Base-by-base conservation (phyloP, 2,888 invertebrate genomes). In the Geophilus truncorum region DNA sequence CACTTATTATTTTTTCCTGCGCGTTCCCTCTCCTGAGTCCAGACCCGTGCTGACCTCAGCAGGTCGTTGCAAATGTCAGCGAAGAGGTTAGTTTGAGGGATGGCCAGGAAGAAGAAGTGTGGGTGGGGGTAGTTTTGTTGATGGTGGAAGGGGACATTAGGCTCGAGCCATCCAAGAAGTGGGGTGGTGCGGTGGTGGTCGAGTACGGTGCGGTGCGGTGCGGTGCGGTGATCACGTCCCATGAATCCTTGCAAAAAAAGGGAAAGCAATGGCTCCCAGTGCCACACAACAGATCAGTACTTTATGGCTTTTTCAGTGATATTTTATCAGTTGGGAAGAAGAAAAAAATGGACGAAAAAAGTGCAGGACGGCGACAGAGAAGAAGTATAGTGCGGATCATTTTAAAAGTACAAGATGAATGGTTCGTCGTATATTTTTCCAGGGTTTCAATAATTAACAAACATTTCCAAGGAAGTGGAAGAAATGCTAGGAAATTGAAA, bases 271-370 rank as follows among this genome's bases (percentile, higher is more conserved):
- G 70, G 70, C 70, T 70, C 15, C 70, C 28, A 25, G 9, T 70
- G 70, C 70, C 70, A 70, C 70, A 70, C 70, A 70, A 70, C 70
- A 70, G 70, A 70, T 70, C 70, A 25, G 25, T 70, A 70, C 70
- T 70, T 70, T 70, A 70, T 70, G 70, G 70, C 70, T 70, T 70
- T 28, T 70, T 28, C 28, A 70, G 70, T 70, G 70, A 70, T 70
- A 70, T 70, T 70, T 70, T 70, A 70, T 70, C 70, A 28, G 70
- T 28, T 28, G n/a, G 70, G 12, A 10, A 25, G 28, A 45, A 25
- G 70, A 25, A 10, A 25, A 70, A 45, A 45, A 45, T 3, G 51
- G 51, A 5, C 1, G 15, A 28, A 70, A 28, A 70, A 70, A 70
- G 25, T 10, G n/a, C n/a, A n/a, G n/a, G n/a, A n/a, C n/a, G 5